Conservation (phyloP, 1,140 invertebrate genomes). For the Halyomorpha halys region DNA sequence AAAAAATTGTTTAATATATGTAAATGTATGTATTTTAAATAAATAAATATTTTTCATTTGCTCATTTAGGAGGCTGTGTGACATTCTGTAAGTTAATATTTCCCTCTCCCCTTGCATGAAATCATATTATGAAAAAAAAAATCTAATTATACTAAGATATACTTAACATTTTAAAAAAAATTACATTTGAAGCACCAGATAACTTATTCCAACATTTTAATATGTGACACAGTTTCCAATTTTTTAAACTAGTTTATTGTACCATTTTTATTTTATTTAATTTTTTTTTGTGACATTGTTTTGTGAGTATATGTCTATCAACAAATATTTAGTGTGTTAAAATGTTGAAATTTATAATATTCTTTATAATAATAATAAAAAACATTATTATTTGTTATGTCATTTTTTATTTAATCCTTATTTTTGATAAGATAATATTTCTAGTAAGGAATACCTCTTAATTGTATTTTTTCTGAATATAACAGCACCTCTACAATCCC, state of each 20-base stretch:
- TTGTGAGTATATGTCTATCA: conserved; percentile 1
- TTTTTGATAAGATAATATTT: too few species aligned
- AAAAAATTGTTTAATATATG: conserved; percentile 15
- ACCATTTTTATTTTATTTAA: conserved; percentile 5
- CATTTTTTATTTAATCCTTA: neutral
- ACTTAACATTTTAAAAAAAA: too few species aligned
- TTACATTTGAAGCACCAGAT: too few species aligned
- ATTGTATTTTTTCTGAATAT: too few species aligned
- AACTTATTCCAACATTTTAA: too few species aligned
- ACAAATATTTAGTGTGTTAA: conserved; percentile 18
- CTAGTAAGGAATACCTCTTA: too few species aligned
- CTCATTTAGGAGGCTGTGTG: conserved; percentile 21
- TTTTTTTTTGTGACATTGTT: conserved; percentile 11
- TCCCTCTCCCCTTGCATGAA: too few species aligned
- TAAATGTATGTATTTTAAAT: neutral
- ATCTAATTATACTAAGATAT: too few species aligned
- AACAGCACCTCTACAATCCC: too few species aligned
- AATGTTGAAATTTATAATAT: conserved; percentile 22
- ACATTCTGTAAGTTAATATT: neutral
- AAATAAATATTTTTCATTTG: conserved; percentile 3
- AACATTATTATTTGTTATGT: conserved; percentile 22
- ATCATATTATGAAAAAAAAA: too few species aligned
- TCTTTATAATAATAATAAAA: conserved; percentile 20
- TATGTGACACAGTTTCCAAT: conserved; percentile 7
- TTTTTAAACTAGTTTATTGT: conserved; percentile 15